Base-by-base conservation (phyloP, 1,140 invertebrate genomes). In the Bombus fervidus region DNA sequence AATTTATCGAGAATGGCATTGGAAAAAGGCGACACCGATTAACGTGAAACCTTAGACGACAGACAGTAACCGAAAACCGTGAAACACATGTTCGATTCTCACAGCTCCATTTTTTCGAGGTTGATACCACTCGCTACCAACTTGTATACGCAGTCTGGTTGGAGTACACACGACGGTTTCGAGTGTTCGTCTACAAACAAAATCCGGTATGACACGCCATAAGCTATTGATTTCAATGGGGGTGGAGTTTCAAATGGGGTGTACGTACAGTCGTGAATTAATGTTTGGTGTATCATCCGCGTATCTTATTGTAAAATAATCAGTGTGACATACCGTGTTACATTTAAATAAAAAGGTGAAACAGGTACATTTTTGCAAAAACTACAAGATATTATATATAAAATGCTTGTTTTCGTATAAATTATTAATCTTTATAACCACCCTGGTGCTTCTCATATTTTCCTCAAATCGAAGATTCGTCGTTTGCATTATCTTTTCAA, bases 11-110 rank as follows among this genome's bases (percentile, higher is more conserved):
- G 31, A n/a, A n/a, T 15, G 31, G n/a, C 25, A 3, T 53, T 9
- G 12, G 34, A 39, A 71, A 83, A 83, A 71, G 64, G 28, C 15
- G 37, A n/a, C 62, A 71, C 22, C 62, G 73, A 86, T 83, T 83
- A 75, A 81, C 78, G 18, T 4, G 79, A 72, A 83, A 83, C 81
- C 25, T 66, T 74, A 87, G 57, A 84, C 69, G 39, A 68, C 43
- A 57, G 43, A 53, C 12, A 12, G 86, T 85, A 87, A 87, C 59
- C 71, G 47, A 78, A 87, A 84, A 87, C 86, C 86, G 62, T 79
- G 69, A 84, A 78, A 78, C 85, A 85, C 68, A 59, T 86, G 85
- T 83, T 64, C 68, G 37, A 72, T 83, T 86, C 85, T 76, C 85
- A 86, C 28, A 15, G 81, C 22, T 57, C 37, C 13, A 79, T 68